Evolutionary conservation across 1,140 invertebrate species (phyloP).

Genomic region (Papilio dardanus): DNA sequence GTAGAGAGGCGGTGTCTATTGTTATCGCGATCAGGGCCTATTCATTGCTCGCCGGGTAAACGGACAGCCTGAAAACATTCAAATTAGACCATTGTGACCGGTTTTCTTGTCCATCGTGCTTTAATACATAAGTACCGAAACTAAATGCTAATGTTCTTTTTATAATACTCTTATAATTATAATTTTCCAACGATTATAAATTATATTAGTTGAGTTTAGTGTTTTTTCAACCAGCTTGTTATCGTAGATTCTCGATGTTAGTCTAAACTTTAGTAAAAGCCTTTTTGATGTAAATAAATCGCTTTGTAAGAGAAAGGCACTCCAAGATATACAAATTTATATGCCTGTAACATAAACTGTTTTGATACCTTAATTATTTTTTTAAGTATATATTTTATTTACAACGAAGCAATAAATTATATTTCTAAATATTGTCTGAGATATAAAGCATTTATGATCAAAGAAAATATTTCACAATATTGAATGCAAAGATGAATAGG

Average conservation of each 20-base stretch:
- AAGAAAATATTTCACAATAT: slow-evolving; percentile 9
- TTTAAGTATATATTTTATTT: not conserved
- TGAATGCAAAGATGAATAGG: slow-evolving; percentile 25
- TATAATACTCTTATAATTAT: not conserved
- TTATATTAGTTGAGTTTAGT: not conserved
- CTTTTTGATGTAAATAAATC: too few relatives aligned
- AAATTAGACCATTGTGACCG: slow-evolving; percentile 71
- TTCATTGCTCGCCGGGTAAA: slow-evolving; percentile 64
- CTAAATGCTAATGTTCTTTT: not conserved
- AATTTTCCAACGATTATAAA: not conserved
- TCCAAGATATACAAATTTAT: too few relatives aligned
- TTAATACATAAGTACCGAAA: slow-evolving; percentile 35
- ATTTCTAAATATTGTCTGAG: not conserved
- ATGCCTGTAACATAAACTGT: too few relatives aligned
- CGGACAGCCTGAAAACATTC: slow-evolving; percentile 67
- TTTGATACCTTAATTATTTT: too few relatives aligned
- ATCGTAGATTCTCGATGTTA: too few relatives aligned
- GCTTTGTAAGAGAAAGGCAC: too few relatives aligned
- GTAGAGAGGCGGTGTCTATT: slow-evolving; percentile 55
- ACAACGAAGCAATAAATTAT: not conserved
- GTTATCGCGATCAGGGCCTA: slow-evolving; percentile 64
- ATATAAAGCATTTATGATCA: not conserved
- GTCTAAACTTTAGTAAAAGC: too few relatives aligned
- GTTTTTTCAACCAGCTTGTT: too few relatives aligned
- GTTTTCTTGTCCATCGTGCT: slow-evolving; percentile 54